Percentiles rank a stretch among this genome's conserved stretches.
Conservation (phyloP, 1,140 invertebrate species). For the Nebria ingens region DNA sequence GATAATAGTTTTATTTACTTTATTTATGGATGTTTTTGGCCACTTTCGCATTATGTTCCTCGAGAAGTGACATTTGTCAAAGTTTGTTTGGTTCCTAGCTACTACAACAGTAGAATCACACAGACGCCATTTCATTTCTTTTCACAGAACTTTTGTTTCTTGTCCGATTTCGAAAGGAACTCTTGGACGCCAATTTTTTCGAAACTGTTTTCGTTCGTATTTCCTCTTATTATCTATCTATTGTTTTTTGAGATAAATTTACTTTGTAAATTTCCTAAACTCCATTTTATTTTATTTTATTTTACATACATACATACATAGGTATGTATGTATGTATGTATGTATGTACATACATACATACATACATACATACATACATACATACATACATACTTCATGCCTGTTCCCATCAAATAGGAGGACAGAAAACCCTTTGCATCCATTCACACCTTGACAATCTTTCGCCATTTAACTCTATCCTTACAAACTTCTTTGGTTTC, state of each 20-base stretch:
- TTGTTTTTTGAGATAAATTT: background rate
- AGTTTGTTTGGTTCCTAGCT: background rate
- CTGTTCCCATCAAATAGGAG: too few relatives aligned
- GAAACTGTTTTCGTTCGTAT: too few relatives aligned
- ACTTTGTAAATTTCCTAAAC: background rate
- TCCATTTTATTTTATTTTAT: too few relatives aligned
- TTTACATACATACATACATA: constrained; percentile 3
- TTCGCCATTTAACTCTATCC: too few relatives aligned
- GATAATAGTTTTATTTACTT: constrained; percentile 9
- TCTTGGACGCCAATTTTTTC: too few relatives aligned
- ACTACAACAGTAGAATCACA: background rate
- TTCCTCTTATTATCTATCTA: background rate
- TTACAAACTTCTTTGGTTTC: too few relatives aligned
- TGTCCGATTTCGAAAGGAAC: too few relatives aligned
- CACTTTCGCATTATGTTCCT: constrained; percentile 4
- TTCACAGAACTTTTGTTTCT: background rate
- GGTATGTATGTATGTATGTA: background rate
- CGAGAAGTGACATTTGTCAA: constrained; percentile 8
- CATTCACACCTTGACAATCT: too few relatives aligned
- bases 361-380: background rate
- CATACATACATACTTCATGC: too few relatives aligned
- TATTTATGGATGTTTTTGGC: constrained; percentile 9
- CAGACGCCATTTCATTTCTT: background rate
- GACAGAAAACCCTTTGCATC: too few relatives aligned
- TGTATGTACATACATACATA: constrained; percentile 7